Conservation (phyloP, 2,888 invertebrate genomes). For the Dryocosmus kuriphilus region DNA sequence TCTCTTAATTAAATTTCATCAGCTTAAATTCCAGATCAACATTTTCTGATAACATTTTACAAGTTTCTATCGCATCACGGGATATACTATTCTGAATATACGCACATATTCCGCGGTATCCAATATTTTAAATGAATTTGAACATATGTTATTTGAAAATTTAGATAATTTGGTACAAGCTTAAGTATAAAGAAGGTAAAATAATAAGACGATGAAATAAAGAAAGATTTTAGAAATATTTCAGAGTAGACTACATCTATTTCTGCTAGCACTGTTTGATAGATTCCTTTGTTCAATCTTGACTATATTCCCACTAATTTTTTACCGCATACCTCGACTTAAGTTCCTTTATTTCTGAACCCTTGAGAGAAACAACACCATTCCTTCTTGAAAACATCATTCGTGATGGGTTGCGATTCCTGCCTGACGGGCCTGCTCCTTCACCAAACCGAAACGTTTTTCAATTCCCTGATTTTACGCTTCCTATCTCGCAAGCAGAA, state of each 20-base stretch:
- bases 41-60: conserved; percentile 1
- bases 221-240: not conserved
- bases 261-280: conserved; percentile 35
- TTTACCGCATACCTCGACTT: conserved; percentile 37
- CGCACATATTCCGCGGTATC: not conserved
- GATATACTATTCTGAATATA: not conserved
- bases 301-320: conserved; percentile 59
- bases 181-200: too few relatives aligned
- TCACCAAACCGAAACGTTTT: conserved; percentile 36
- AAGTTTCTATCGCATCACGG: not conserved
- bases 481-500: conserved; percentile 2
- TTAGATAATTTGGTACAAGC: not conserved
- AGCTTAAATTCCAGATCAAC: not conserved
- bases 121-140: not conserved
- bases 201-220: not conserved
- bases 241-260: not conserved
- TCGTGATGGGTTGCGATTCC: not conserved
- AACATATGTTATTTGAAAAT: not conserved
- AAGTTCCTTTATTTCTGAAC: conserved; percentile 24
- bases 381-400: not conserved
- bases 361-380: conserved; percentile 13
- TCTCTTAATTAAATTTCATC: not conserved
- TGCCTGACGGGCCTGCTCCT: not conserved
- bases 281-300: conserved; percentile 58
- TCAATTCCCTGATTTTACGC: conserved; percentile 33